Conservation (phyloP, 2,888 invertebrate genomes). For the Lissonota sp. region DNA sequence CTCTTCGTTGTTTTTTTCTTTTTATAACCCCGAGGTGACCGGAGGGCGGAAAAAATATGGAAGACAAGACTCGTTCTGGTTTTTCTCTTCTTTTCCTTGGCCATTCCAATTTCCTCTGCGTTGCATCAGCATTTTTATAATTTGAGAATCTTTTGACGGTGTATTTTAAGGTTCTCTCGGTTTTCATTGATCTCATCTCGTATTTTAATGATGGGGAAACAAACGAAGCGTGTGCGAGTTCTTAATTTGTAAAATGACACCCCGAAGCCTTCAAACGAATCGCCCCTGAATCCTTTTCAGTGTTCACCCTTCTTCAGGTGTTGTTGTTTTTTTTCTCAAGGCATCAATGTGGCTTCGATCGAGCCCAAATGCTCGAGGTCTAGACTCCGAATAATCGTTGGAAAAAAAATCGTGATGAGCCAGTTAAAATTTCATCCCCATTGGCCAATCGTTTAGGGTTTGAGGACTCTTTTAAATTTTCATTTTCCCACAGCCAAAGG, state of each 20-base stretch:
- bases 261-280: constrained; percentile 21
- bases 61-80: background rate
- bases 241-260: constrained; percentile 38
- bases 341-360: constrained; percentile 30
- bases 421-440: too few species aligned
- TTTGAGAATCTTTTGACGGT: too few species aligned
- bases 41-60: background rate
- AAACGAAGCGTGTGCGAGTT: too few species aligned
- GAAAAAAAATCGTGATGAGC: background rate
- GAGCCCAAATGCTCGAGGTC: background rate
- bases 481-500: too few species aligned
- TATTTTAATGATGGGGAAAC: too few species aligned
- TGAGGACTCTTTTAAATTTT: too few species aligned
- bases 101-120: background rate
- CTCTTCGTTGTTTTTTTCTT: background rate
- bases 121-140: too few species aligned
- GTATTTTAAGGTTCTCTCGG: too few species aligned
- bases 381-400: background rate
- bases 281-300: background rate
- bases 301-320: background rate
- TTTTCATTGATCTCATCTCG: too few species aligned
- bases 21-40: background rate
- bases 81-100: background rate
- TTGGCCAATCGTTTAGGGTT: too few species aligned
- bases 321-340: background rate